Evolutionary conservation across 2,888 invertebrate genomes (phyloP), one percentile per base, ranked within the genome.

Genomic region (Keiferia lycopersicella): DNA sequence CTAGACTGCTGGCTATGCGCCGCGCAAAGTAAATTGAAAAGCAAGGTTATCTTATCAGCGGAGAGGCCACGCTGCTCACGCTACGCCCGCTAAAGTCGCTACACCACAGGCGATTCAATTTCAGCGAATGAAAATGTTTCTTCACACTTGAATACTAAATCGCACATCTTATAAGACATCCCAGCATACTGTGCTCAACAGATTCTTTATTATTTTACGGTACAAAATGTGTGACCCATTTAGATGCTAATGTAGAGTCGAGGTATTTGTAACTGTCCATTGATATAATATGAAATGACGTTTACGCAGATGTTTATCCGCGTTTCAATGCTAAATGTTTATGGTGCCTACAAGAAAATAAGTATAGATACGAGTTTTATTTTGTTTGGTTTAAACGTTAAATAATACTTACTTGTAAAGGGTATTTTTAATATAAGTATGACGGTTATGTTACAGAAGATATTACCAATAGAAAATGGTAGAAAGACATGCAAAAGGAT

Each of bases 31-130:
- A 87, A 89, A 89, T 89, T 88, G 85, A 80, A 87, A 88, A 84
- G 85, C 91, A 90, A 91, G 91, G 91, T 91, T 91, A 91, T 91
- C 89, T 91, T 90, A 91, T 91, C 91, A 85, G 76, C 65, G 72
- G 73, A 71, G 83, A 76, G 82, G 84, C 84, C 84, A 81, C 82
- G 75, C 63, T 64, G 66, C 59, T 60, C 41, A 34, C 69, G 71
- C 68, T 75, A 72, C 67, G 71, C 67, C 61, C 67, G 65, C 71
- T 72, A 74, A 70, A 69, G 66, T 61, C 67, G 65, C 71, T 72
- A 74, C 69, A 69, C 73, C 73, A 74, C 75, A 77, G 74, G 75
- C 71, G 67, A 74, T 75, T 78, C 70, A 73, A 74, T 80, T 34
- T 80, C 78, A 71, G 73, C 73, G 73, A 80, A 59, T 41, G 56